These are phyloP conservation scores for Malthinus seriepunctatus DNA, from an alignment of 2,888 invertebrate genomes.

Conservation along the genomic window DNA sequence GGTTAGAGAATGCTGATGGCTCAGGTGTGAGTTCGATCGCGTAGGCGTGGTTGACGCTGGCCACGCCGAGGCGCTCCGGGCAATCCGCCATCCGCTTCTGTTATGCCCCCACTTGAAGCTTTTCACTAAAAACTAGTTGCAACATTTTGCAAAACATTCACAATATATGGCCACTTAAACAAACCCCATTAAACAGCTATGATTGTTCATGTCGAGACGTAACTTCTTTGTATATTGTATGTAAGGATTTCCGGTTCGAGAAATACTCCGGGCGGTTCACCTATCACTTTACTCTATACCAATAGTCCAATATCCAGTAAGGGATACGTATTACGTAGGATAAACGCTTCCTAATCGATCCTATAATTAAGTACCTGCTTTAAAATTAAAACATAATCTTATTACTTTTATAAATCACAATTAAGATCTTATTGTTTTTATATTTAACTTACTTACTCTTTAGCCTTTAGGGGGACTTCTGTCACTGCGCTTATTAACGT, in stretches of 20 bases:
- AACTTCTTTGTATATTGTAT: conserved; percentile 6
- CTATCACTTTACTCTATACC: conserved; percentile 3
- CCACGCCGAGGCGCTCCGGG: conserved; percentile 47
- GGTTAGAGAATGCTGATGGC: conserved; percentile 42
- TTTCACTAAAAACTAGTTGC: conserved; percentile 44
- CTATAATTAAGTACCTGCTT: conserved; percentile 28
- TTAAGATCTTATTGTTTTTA: conserved; percentile 20
- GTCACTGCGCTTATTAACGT: background rate
- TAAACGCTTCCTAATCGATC: conserved; percentile 22
- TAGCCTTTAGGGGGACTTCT: background rate
- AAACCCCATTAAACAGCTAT: conserved; percentile 32
- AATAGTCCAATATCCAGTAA: background rate
- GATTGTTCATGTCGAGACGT: conserved; percentile 23
- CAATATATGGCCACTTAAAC: conserved; percentile 30
- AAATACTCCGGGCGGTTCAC: background rate
- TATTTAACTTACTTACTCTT: conserved; percentile 1
- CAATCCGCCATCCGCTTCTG: conserved; percentile 50
- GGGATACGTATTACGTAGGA: background rate
- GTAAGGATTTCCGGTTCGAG: conserved; percentile 7
- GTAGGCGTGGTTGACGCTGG: conserved; percentile 49
- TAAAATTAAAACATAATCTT: conserved; percentile 18
- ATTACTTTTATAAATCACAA: conserved; percentile 29
- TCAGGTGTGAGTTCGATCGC: conserved; percentile 53
- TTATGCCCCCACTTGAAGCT: conserved; percentile 41
- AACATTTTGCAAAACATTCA: conserved; percentile 29